Evolutionary conservation across 2,113 vertebrate genomes (phyloP), one percentile per base, ranked within the genome.

Genomic region (Heteronetta atricapilla): DNA sequence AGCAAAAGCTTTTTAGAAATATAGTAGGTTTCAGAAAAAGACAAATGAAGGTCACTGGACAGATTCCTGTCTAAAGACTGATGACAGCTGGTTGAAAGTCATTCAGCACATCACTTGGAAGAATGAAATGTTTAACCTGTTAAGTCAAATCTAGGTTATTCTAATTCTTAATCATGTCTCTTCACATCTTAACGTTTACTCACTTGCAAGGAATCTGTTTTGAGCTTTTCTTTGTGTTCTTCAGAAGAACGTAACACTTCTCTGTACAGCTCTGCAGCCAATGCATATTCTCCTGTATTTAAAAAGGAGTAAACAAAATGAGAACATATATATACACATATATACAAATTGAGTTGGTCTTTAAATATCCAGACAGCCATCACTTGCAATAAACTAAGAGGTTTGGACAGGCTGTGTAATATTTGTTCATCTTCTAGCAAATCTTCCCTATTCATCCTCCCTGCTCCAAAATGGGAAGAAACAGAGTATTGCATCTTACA

Each of bases 141-240:
- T 70, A 90, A 89, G 63, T 66, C 73, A 84, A 50, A 80, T 70
- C 63, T 95, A 90, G 81, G 91, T 59, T 58, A 96, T 67, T 88
- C 52, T 80, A 81, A 74, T 70, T 88, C 82, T 92, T 93, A 96
- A 90, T 66, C 52, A 93, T 0, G 3, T 73, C 58, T 79, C 38
- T 79, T 59, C 87, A 86, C 63, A 88, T 59, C 82, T 94, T 48
- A 90, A 82, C 68, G 53, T 80, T 69, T 76, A 98, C 98, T 95
- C 95, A 99, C 99, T 98, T 99, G 99, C 80, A 99, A 97, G 22
- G 99, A 99, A 97, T 99, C 99, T 1, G 99, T 99, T 98, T 99
- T 99, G 93, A 99, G 98, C 74, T 98, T 97, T 92, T 97, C 98
- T 98, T 99, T 99, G 97, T 99, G 99, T 91, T 99, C 99, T 97